Evolutionary conservation across 2,888 invertebrate genomes (phyloP).

Genomic region (Acleris holmiana): DNA sequence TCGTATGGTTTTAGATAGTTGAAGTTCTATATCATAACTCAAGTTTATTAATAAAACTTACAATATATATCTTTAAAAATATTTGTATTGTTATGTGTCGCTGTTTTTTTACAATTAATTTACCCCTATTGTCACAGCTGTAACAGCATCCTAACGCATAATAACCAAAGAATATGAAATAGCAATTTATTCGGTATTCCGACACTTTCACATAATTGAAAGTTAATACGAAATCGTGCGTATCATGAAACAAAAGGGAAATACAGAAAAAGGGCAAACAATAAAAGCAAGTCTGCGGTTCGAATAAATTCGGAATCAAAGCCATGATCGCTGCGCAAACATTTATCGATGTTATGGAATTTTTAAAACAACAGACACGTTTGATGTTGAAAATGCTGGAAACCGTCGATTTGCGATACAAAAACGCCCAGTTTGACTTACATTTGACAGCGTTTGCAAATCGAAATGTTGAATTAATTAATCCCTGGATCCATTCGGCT

Average conservation of each 20-base stretch:
- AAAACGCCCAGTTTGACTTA: constrained; percentile 44
- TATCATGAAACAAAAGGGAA: constrained; percentile 26
- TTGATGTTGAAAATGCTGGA: constrained; percentile 37
- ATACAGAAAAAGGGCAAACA: constrained; percentile 28
- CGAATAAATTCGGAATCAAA: constrained; percentile 42
- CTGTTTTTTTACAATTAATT: no score
- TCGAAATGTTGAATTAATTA: constrained; percentile 40
- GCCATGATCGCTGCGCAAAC: constrained; percentile 51
- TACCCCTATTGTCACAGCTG: neutral
- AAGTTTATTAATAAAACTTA: no score
- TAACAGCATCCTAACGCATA: neutral
- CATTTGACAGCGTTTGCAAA: constrained; percentile 40
- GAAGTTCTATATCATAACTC: no score
- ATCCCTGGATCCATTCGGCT: constrained; percentile 35
- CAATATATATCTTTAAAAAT: no score
- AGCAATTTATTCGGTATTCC: constrained; percentile 9
- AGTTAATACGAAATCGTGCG: constrained; percentile 34
- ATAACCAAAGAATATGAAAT: constrained; percentile 7
- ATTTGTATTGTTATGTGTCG: no score
- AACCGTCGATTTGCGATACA: constrained; percentile 39
- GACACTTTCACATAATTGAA: constrained; percentile 26
- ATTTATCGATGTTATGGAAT: constrained; percentile 50
- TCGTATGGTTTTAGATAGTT: no score
- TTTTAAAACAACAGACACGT: constrained; percentile 50
- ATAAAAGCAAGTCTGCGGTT: constrained; percentile 39